Evolutionary conservation across 2,797 vertebrate species (phyloP).

Genomic region (Mallotus villosus): DNA sequence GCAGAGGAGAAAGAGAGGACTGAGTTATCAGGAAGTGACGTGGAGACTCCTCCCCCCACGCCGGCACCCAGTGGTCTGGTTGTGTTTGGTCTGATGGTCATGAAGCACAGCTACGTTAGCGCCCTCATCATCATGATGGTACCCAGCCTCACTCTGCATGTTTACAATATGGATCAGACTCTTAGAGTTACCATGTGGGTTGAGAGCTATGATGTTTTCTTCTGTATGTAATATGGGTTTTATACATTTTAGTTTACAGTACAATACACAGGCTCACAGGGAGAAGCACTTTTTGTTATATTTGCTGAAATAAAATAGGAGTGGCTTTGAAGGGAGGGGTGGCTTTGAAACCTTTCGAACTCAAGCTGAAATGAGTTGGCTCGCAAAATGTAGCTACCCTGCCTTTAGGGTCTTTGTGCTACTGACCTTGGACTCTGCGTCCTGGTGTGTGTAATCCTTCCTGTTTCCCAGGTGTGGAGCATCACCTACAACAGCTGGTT

Average conservation of each 20-base stretch:
- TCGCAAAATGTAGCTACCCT: too few species aligned
- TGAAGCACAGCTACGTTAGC: conserved; percentile 81
- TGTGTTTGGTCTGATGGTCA: conserved; percentile 71
- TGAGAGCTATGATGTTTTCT: neutral
- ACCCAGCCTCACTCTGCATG: conserved; percentile 21
- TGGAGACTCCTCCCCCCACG: conserved; percentile 36
- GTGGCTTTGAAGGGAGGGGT: too few species aligned
- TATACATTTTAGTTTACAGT: neutral
- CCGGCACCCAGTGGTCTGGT: conserved; percentile 61
- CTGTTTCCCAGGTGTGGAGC: conserved; percentile 71
- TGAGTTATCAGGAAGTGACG: conserved; percentile 17
- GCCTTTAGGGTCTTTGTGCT: neutral
- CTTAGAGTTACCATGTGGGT: too few species aligned
- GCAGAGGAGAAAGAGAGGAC: conserved; percentile 8
- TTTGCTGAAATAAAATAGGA: too few species aligned
- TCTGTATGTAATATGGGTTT: conserved; percentile 3
- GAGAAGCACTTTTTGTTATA: too few species aligned
- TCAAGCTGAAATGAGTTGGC: too few species aligned
- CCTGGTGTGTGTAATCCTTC: neutral
- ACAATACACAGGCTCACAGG: neutral
- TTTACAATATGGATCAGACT: neutral
- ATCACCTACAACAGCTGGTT: conserved; percentile 78
- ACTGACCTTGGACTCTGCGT: neutral
- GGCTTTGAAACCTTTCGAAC: too few species aligned
- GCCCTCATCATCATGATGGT: conserved; percentile 83